phyloP scores from a whole-genome alignment of 2,888 invertebrate species.

The Drosophila kambysellisi region DNA sequence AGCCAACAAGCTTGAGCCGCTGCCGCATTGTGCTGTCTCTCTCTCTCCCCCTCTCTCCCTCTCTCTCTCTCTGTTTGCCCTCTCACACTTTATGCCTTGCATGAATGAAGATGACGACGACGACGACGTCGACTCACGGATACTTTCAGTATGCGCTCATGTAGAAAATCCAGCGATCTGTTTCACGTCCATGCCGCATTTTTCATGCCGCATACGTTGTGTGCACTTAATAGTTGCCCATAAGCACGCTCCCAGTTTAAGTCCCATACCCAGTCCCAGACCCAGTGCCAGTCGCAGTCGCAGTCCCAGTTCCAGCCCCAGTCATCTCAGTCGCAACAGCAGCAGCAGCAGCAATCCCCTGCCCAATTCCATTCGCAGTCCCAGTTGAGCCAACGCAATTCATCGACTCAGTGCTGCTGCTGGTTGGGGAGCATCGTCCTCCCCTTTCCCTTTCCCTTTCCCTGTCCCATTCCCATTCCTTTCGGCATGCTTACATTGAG shows the following conservation, averaged over 20 bases:
- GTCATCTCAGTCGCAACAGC: slow-evolving; percentile 4
- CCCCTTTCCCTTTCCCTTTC: background rate
- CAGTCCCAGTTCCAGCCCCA: slow-evolving; percentile 1
- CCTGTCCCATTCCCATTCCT: background rate
- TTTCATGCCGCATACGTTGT: slow-evolving; percentile 80
- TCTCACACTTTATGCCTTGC: slow-evolving; percentile 31
- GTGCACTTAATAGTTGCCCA: slow-evolving; percentile 81
- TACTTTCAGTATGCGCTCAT: slow-evolving; percentile 81
- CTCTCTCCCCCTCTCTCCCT: background rate
- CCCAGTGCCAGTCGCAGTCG: slow-evolving; percentile 3
- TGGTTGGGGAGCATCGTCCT: slow-evolving; percentile 49
- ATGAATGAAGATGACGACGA: slow-evolving; percentile 58
- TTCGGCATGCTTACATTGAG: slow-evolving; percentile 20
- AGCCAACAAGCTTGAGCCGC: slow-evolving; percentile 68
- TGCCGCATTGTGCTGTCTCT: slow-evolving; percentile 12
- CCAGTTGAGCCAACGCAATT: slow-evolving; percentile 55
- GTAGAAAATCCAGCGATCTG: slow-evolving; percentile 84
- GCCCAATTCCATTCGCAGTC: slow-evolving; percentile 16
- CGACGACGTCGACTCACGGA: slow-evolving; percentile 37
- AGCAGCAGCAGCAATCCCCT: slow-evolving; percentile 37
- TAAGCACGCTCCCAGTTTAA: slow-evolving; percentile 63
- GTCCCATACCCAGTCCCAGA: slow-evolving; percentile 6
- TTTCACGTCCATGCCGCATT: slow-evolving; percentile 82
- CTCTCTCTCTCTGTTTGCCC: background rate
- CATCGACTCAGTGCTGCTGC: slow-evolving; percentile 34